Percentiles rank a stretch among this genome's conserved stretches.
Evolutionary conservation across 2,113 vertebrate genomes (phyloP).

Genomic region (Lipophrys pholis): DNA sequence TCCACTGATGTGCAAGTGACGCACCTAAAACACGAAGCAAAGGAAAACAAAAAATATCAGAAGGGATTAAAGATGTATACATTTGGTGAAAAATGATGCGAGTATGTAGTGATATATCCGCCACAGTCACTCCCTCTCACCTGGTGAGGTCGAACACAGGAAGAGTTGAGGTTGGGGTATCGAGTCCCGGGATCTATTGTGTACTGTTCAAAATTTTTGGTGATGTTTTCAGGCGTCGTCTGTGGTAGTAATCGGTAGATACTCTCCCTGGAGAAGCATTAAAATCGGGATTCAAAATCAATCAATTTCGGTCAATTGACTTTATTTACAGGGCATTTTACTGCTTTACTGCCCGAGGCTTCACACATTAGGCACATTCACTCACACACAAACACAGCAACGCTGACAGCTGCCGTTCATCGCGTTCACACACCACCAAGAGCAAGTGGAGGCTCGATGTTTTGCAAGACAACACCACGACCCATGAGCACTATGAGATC

Average conservation of each 20-base stretch:
- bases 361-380: too few relatives aligned
- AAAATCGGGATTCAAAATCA: too few relatives aligned
- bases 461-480: too few relatives aligned
- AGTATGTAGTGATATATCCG: not conserved
- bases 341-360: too few relatives aligned
- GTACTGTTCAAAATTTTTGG: slow-evolving; percentile 97
- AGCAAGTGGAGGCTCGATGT: too few relatives aligned
- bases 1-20: slow-evolving; percentile 89
- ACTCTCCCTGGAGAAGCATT: slow-evolving; percentile 86
- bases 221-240: slow-evolving; percentile 96
- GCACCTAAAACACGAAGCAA: slow-evolving; percentile 83
- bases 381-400: slow-evolving; percentile 9
- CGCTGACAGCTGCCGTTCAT: too few relatives aligned
- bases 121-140: slow-evolving; percentile 73
- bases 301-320: too few relatives aligned
- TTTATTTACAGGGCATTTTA: too few relatives aligned
- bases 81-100: not conserved
- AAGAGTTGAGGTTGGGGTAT: slow-evolving; percentile 94
- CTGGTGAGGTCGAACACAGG: slow-evolving; percentile 91
- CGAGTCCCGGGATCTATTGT: slow-evolving; percentile 93
- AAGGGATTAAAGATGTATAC: not conserved
- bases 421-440: too few relatives aligned
- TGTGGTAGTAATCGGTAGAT: slow-evolving; percentile 96
- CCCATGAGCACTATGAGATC: too few relatives aligned
- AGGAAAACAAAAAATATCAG: not conserved